Evolutionary conservation across 2,113 vertebrate species (phyloP).

Genomic region (Tapirus terrestris): DNA sequence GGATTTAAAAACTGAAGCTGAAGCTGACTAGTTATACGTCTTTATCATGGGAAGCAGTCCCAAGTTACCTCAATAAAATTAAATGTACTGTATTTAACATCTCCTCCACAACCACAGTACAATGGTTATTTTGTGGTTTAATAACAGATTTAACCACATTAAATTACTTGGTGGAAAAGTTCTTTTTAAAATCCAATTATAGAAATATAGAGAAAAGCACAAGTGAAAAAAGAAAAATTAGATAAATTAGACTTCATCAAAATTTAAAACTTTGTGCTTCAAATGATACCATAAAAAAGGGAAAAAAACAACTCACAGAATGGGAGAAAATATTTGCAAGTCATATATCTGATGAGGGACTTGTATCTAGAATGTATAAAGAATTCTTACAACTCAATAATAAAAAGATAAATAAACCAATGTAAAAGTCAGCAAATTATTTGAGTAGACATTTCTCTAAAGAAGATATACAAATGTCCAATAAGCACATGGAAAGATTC

Average conservation of each 20-base stretch:
- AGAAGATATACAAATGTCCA: neutral
- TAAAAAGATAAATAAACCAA: neutral
- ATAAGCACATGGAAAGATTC: neutral
- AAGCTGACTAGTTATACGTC: neutral
- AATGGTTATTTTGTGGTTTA: neutral
- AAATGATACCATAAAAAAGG: neutral
- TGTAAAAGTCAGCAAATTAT: slow-evolving; percentile 7
- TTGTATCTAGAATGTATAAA: neutral
- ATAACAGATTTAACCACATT: neutral
- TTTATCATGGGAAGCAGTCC: neutral
- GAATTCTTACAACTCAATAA: neutral
- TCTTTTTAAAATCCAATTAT: slow-evolving; percentile 2
- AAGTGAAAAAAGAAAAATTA: neutral
- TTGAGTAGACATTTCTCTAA: neutral
- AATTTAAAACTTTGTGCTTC: neutral
- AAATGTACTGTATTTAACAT: neutral
- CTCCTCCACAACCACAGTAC: neutral
- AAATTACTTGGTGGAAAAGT: neutral
- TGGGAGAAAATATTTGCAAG: neutral
- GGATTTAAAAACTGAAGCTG: neutral
- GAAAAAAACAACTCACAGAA: neutral
- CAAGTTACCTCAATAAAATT: neutral
- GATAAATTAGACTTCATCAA: neutral
- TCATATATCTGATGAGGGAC: neutral
- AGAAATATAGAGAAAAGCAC: neutral